These are phyloP conservation scores for Drosophila fuyamai DNA, from an alignment of 1,140 invertebrate species.

Conservation along the genomic window DNA sequence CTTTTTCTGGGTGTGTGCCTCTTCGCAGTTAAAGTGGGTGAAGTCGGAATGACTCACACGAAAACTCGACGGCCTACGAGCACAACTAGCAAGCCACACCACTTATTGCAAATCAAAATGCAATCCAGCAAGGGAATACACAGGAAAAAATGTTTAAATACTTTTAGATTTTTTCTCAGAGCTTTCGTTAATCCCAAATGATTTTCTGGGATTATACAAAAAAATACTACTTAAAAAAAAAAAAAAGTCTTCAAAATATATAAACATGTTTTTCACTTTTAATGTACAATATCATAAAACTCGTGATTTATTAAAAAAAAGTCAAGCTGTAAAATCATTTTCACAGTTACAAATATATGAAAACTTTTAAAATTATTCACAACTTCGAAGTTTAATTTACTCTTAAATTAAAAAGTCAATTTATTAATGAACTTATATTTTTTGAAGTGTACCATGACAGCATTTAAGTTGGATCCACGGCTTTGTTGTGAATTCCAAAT, in stretches of 20 bases:
- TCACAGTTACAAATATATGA: too few species aligned
- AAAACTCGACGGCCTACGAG: slow-evolving; percentile 20
- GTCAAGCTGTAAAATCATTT: too few species aligned
- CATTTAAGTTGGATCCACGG: not conserved
- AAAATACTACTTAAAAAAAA: too few species aligned
- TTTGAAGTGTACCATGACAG: slow-evolving; percentile 11
- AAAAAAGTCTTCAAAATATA: too few species aligned
- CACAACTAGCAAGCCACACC: slow-evolving; percentile 30
- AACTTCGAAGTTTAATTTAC: too few species aligned
- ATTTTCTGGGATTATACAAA: too few species aligned
- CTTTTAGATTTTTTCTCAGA: not conserved
- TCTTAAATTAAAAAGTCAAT: not conserved
- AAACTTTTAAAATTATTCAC: too few species aligned
- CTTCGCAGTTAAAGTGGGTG: slow-evolving; percentile 31
- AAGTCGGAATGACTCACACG: slow-evolving; percentile 29
- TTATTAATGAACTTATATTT: not conserved
- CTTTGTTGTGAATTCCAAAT: slow-evolving; percentile 65
- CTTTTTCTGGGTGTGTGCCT: slow-evolving; percentile 36
- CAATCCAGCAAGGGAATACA: slow-evolving; percentile 21
- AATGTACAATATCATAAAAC: too few species aligned
- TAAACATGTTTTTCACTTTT: too few species aligned
- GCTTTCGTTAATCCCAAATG: not conserved
- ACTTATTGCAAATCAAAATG: slow-evolving; percentile 69
- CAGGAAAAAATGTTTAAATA: not conserved
- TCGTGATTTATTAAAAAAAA: too few species aligned